Evolutionary conservation across 2,888 invertebrate genomes (phyloP).

Genomic region (Escarpia spicata): DNA sequence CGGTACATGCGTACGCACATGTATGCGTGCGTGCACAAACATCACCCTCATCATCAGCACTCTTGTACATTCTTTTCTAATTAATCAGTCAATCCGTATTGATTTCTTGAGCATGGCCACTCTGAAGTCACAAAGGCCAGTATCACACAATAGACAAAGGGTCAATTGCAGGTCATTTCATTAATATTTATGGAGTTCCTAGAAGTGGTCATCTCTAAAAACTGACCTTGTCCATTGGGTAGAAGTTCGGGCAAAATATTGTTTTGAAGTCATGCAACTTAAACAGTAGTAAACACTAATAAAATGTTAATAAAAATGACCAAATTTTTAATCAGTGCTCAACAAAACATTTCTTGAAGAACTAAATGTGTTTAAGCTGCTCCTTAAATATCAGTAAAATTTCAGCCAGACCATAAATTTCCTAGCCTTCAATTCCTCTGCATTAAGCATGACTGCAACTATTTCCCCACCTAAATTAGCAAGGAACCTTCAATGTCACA

Average conservation of each 20-base stretch:
- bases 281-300: neutral
- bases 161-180: neutral
- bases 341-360: no score
- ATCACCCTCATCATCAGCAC: neutral
- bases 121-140: neutral
- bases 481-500: no score
- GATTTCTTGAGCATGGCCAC: neutral
- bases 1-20: neutral
- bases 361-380: no score
- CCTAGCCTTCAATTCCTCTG: no score
- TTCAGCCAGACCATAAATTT: no score
- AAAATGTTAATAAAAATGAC: no score
- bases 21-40: neutral
- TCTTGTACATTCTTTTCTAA: neutral
- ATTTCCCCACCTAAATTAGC: no score
- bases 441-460: no score
- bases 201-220: neutral
- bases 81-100: neutral
- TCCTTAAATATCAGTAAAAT: no score
- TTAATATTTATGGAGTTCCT: slow-evolving; percentile 8
- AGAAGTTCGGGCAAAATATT: neutral
- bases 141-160: neutral
- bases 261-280: neutral
- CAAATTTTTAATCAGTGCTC: no score
- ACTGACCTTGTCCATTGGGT: neutral